Percentiles rank a stretch among this genome's conserved stretches.
These are phyloP conservation scores for Drepana arcuata DNA, from an alignment of 1,140 invertebrate species.

Conservation along the genomic window DNA sequence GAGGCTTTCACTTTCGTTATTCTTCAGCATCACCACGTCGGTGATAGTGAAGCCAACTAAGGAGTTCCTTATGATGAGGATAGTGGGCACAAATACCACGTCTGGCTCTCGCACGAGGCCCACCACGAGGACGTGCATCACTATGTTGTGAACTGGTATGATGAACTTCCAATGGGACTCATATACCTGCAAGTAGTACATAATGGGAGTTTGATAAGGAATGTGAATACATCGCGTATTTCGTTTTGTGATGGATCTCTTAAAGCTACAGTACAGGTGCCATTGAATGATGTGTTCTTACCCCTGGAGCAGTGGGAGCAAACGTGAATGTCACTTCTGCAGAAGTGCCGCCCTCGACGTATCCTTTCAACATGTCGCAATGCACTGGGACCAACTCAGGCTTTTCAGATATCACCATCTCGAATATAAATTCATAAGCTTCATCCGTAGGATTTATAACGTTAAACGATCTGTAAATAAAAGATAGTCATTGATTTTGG, in stretches of 20 bases:
- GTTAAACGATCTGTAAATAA: constrained; percentile 43
- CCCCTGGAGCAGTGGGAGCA: constrained; percentile 48
- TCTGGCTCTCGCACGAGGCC: constrained; percentile 53
- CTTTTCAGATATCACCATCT: constrained; percentile 42
- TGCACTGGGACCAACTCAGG: constrained; percentile 50
- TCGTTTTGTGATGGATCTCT: no score
- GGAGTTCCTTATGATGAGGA: constrained; percentile 50
- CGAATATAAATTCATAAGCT: constrained; percentile 57
- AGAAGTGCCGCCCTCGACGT: constrained; percentile 49
- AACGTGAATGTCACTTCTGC: constrained; percentile 55
- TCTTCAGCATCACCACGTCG: constrained; percentile 39
- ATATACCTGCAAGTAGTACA: constrained; percentile 32
- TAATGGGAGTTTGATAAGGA: no score
- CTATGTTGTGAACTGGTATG: constrained; percentile 32
- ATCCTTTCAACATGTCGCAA: constrained; percentile 52
- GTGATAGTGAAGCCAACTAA: constrained; percentile 46
- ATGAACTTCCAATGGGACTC: constrained; percentile 58
- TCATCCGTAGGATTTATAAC: constrained; percentile 54
- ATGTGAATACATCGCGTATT: no score
- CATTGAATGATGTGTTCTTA: constrained; percentile 9
- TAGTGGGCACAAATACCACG: constrained; percentile 47
- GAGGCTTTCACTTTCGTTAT: constrained; percentile 43
- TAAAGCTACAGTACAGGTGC: no score
- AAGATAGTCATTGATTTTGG: no score
- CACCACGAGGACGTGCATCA: constrained; percentile 43